Evolutionary conservation across 2,113 vertebrate genomes (phyloP), one percentile per base, ranked within the genome.

Genomic region (Brachypodius melanocephalos): DNA sequence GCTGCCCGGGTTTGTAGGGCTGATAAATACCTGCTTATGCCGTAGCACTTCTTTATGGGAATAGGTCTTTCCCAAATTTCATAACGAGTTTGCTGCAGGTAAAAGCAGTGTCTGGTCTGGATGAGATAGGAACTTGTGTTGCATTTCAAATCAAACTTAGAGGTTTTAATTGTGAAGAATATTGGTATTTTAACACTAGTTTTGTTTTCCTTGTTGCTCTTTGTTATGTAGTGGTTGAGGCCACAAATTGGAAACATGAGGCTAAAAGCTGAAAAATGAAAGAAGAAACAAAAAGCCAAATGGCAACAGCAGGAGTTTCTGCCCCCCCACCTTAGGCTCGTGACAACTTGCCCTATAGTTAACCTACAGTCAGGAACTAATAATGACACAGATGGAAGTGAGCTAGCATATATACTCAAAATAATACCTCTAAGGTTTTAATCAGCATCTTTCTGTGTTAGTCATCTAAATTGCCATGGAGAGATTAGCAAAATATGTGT

Each of bases 291-390:
- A 88, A 90, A 91, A 95, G 84, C 91, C 92, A 95, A 92, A 92
- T 97, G 95, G 97, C 86, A 58, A 90, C 85, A 95, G 95, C 95
- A 95, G 96, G 97, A 95, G 95, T 93, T 95, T 95, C 84, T 93
- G 90, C 95, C 86, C 94, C 67, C 92, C 85, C 90, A 97, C 95
- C 95, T 96, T 96, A 91, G 92, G 95, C 92, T 96, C 49, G 2
- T 97, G 96, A 96, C 95, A 96, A 83, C 94, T 78, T 97, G 96
- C 95, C 96, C 93, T 97, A 78, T 90, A 95, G 94, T 96, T 96
- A 97, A 97, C 94, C 96, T 97, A 82, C 94, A 84, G 95, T 96
- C 94, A 96, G 95, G 93, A 96, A 81, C 95, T 96, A 96, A 97
- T 97, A 97, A 93, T 73, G 38, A 77, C 89, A 96, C 96, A 95